Evolutionary conservation across 2,113 vertebrate genomes (phyloP).

Genomic region (Pangasianodon hypophthalmus): DNA sequence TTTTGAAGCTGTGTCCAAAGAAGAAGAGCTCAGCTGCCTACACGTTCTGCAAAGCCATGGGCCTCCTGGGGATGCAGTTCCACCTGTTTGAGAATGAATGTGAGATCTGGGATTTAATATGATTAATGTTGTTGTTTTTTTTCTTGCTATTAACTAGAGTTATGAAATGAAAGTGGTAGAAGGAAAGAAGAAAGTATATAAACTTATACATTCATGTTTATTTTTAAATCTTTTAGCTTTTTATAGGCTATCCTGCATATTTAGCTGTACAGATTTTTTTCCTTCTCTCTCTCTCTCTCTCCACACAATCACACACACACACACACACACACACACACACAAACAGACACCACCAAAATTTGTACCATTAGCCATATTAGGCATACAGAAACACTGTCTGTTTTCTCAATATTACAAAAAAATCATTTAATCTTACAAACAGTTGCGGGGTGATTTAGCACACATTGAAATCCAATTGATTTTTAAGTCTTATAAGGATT

Average conservation of each 20-base stretch:
- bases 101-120: slow-evolving; percentile 67
- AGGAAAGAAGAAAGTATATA: background rate
- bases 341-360: background rate
- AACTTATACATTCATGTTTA: background rate
- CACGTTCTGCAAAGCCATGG: slow-evolving; percentile 92
- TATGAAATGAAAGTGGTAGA: background rate
- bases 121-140: background rate
- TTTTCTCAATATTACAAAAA: background rate
- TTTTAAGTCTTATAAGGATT: background rate
- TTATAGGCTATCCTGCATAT: background rate
- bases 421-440: no score
- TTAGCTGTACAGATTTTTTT: background rate
- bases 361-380: no score
- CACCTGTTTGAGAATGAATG: slow-evolving; percentile 97
- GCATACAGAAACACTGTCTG: no score
- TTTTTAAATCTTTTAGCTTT: background rate
- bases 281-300: background rate
- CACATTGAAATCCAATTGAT: background rate
- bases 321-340: background rate
- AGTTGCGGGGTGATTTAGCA: no score
- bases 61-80: slow-evolving; percentile 94
- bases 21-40: slow-evolving; percentile 96
- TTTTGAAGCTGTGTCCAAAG: slow-evolving; percentile 97
- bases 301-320: background rate
- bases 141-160: slow-evolving; percentile 22